These are phyloP conservation scores for Taenioides sp. DNA, from an alignment of 2,797 vertebrate species.

Conservation along the genomic window DNA sequence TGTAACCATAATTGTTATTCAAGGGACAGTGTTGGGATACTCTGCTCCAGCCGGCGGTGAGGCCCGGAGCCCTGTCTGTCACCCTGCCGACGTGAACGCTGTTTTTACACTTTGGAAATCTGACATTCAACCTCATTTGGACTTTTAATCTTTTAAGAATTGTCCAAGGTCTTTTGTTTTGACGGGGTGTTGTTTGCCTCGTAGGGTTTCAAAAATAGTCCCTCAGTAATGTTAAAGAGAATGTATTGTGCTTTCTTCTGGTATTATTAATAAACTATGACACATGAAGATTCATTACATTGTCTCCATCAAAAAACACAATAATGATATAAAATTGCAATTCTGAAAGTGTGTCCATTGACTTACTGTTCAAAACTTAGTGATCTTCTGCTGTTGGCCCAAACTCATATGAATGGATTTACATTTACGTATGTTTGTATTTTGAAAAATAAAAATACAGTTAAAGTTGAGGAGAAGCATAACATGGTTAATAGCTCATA, in stretches of 20 bases:
- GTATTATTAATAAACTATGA: not conserved
- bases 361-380: not conserved
- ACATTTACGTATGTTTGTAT: not conserved
- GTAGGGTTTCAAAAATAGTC: not conserved
- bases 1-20: constrained; percentile 85
- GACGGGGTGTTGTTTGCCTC: constrained; percentile 42
- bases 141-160: constrained; percentile 74
- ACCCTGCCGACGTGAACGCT: constrained; percentile 74
- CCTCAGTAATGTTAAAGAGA: not conserved
- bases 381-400: too few species aligned
- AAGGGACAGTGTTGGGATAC: constrained; percentile 72
- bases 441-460: too few species aligned
- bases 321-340: not conserved
- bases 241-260: not conserved
- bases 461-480: too few species aligned
- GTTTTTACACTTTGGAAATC: constrained; percentile 69
- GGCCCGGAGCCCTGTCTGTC: constrained; percentile 80
- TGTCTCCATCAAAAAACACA: not conserved
- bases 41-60: constrained; percentile 64
- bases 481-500: too few species aligned
- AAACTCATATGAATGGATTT: not conserved
- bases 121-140: constrained; percentile 74
- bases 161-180: constrained; percentile 74
- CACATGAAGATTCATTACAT: not conserved
- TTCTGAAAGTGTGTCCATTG: not conserved